Conservation (phyloP, 2,113 vertebrate species). For the Phycodurus eques region DNA sequence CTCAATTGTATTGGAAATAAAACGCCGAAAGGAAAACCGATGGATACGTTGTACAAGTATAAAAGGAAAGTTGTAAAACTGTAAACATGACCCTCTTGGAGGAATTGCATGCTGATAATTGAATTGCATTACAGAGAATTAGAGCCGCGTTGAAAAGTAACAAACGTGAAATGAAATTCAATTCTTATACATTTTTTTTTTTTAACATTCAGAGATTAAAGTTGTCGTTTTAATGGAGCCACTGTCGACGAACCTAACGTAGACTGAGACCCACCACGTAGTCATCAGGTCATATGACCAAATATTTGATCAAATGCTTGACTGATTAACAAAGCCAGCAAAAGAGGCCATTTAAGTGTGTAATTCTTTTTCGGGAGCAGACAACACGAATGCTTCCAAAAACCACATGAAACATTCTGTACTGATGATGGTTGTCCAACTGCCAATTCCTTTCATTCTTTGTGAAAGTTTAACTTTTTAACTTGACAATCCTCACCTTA, state of each 20-base stretch:
- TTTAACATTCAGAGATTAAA: neutral
- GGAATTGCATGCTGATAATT: neutral
- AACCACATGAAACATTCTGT: neutral
- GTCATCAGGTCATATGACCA: no score
- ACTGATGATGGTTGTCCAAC: neutral
- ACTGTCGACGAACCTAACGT: neutral
- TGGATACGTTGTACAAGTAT: neutral
- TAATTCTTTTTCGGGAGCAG: no score
- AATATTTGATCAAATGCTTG: no score
- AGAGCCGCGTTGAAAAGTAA: neutral
- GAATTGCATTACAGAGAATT: neutral
- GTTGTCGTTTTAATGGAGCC: neutral
- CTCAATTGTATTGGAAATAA: neutral
- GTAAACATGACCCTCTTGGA: slow-evolving; percentile 1
- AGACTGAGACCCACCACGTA: no score
- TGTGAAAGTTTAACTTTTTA: neutral
- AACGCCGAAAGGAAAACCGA: neutral
- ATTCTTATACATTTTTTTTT: no score
- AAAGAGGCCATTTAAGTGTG: no score
- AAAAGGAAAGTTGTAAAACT: neutral
- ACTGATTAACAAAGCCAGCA: no score
- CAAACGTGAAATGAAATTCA: no score
- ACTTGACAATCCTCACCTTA: neutral
- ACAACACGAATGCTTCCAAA: neutral
- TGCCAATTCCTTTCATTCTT: neutral